Evolutionary conservation across 2,797 vertebrate species (phyloP), one percentile per base, ranked within the genome.

Genomic region (Paramormyrops hopkinsi): DNA sequence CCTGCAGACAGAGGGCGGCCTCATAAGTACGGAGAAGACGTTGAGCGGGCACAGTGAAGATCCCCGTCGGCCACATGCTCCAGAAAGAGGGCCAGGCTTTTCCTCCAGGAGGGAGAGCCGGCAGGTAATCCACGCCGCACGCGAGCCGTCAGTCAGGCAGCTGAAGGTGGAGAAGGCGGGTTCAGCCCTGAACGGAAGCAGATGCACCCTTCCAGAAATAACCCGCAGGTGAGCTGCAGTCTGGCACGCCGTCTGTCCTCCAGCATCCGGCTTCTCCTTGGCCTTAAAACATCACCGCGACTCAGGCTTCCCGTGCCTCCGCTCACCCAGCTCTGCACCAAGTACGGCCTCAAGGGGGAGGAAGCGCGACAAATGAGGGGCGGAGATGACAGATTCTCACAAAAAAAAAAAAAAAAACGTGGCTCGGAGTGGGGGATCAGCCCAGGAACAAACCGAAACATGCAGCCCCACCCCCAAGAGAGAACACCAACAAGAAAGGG

Each of bases 231-330:
- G 59, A 73, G 82, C 37, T n/a, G 62, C 88, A 88, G n/a, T n/a
- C 91, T 91, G 85, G 89, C 89, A 90, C 89, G 62, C 86, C 29
- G 86, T 22, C 89, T 65, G 89, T 88, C 79, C 73, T 88, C 37
- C 41, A 62, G 87, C 73, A 44, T 89, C 53, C 51, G 25, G 22
- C 51, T 37, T 92, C 90, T 91, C 91, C 91, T 92, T 91, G 90
- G 90, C 92, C 91, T 89, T 51, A 89, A 90, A 92, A 90, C 88
- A 91, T 91, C 88, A 88, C 54, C 65, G 29, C 19, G 4, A 11
- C 33, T 62, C 59, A 59, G 56, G 56, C 56, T 59, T 59, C 56
- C 56, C 56, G 7, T 59, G 56, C 56, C 7, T 22, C 56, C 7
- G n/a, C 50, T 54, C 46, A 3, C 82, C 44, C 33, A 22, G 19